Evolutionary conservation across 1,140 invertebrate genomes (phyloP), one percentile per base, ranked within the genome.

Genomic region (Luehdorfia chinensis): DNA sequence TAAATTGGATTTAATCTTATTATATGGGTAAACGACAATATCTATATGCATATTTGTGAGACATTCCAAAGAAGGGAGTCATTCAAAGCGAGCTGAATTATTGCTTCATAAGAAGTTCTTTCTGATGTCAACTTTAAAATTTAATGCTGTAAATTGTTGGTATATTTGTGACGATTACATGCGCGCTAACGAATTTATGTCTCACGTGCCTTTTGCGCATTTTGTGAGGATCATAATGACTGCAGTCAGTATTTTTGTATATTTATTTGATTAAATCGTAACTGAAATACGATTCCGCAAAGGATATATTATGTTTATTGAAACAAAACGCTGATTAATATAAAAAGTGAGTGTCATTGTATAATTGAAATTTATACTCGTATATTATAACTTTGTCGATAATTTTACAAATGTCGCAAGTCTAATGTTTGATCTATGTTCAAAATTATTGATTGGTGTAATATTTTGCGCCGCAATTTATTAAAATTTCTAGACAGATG

Each of bases 61-160:
- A 60, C 64, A 66, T 62, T 63, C 64, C 56, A 50, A 44, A 49
- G 51, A 59, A 63, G 50, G 59, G 56, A 66, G 48, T 72, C 70
- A 72, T 74, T 72, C 68, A 69, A 66, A 68, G 62, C 52, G 62
- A 56, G 47, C 58, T 83, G 69, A 83, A 61, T 71, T 81, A 84
- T 71, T 15, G 55, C 77, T 76, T 66, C 79, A 85, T 81, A 79
- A 79, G 75, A 79, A 66, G 70, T 75, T 85, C 81, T 83, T 83
- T 85, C 78, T 72, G 72, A 74, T 80, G 78, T 85, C 81, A 85
- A 85, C 81, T 85, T 85, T 81, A 75, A 79, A 81, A 85, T 81
- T 79, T 85, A 85, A 66, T 65, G 60, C 54, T 13, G 67, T 85
- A 68, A 83, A 60, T 80, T 63, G 71, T 54, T 54, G 60, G 71